Conservation (phyloP, 2,113 vertebrate genomes). For the Chionomys nivalis region DNA sequence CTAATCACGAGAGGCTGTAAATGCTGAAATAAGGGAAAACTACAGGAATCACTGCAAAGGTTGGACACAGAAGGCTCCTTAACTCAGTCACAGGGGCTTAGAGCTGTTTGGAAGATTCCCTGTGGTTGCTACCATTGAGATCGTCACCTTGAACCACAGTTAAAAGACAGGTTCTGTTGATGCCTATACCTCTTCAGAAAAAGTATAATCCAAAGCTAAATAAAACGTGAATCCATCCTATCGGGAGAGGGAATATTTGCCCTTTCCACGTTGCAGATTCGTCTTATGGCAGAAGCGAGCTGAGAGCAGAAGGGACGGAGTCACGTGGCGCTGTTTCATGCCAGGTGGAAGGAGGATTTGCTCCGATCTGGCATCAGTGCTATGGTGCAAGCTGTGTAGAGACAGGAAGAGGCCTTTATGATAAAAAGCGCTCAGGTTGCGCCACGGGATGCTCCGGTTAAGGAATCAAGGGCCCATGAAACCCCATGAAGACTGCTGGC, state of each 20-base stretch:
- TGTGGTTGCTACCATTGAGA: not conserved
- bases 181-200: not conserved
- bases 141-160: not conserved
- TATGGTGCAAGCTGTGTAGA: not conserved
- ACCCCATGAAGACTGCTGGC: not conserved
- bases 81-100: not conserved
- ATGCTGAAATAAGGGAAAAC: not conserved
- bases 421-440: not conserved
- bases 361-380: rapidly evolving
- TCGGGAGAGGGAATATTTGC: not conserved
- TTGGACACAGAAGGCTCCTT: not conserved
- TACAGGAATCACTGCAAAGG: not conserved
- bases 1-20: not conserved
- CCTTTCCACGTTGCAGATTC: not conserved
- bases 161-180: not conserved
- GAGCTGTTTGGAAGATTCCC: not conserved
- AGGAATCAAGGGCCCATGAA: not conserved
- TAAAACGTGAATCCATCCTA: not conserved
- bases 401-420: not conserved
- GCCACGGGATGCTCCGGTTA: not conserved
- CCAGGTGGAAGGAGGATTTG: not conserved
- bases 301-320: not conserved
- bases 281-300: not conserved
- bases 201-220: not conserved
- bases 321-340: not conserved